Conservation (phyloP, 2,888 invertebrate genomes). For the Tenthredo distinguenda region DNA sequence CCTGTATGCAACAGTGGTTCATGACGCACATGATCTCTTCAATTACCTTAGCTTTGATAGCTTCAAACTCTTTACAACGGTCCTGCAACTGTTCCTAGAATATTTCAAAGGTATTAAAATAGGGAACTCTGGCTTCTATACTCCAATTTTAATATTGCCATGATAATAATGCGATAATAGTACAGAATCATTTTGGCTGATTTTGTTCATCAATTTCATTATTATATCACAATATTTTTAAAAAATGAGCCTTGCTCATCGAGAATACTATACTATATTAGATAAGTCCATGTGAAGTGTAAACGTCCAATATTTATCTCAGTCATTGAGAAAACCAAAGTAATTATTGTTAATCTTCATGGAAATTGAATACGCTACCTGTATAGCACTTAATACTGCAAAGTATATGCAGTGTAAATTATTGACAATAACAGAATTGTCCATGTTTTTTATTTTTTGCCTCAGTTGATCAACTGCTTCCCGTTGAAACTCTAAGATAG, state of each 20-base stretch:
- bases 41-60: slow-evolving; percentile 65
- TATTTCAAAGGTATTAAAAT: slow-evolving; percentile 42
- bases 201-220: background rate
- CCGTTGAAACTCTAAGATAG: slow-evolving; percentile 70
- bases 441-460: slow-evolving; percentile 64
- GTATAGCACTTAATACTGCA: slow-evolving; percentile 67
- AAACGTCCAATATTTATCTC: background rate
- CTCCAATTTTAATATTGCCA: background rate
- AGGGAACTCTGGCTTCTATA: background rate
- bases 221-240: background rate
- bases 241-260: background rate
- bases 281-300: background rate
- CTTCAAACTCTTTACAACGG: slow-evolving; percentile 59
- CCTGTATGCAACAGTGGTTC: background rate
- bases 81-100: slow-evolving; percentile 62
- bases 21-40: background rate
- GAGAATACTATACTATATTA: background rate
- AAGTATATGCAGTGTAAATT: slow-evolving; percentile 68
- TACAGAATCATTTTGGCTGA: background rate
- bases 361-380: slow-evolving; percentile 64
- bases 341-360: background rate
- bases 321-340: background rate
- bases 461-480: slow-evolving; percentile 68
- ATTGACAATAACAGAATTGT: slow-evolving; percentile 62
- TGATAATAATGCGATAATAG: background rate